These are phyloP conservation scores for Cyanocitta stelleri DNA, from an alignment of 2,113 vertebrate genomes.

Conservation along the genomic window DNA sequence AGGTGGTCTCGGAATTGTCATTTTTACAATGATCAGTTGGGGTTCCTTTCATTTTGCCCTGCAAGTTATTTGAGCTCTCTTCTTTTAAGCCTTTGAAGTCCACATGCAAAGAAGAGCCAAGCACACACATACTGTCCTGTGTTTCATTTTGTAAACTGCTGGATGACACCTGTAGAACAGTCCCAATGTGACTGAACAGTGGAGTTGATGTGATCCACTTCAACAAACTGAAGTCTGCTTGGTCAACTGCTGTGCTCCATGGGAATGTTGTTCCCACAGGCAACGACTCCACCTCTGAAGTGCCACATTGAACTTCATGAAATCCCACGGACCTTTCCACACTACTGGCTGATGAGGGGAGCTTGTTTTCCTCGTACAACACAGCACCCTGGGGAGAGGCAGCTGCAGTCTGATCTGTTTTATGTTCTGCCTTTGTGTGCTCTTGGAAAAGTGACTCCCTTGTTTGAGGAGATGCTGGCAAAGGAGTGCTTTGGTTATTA, in stretches of 20 bases:
- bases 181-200: slow-evolving; percentile 61
- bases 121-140: slow-evolving; percentile 40
- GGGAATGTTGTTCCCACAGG: slow-evolving; percentile 2
- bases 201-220: slow-evolving; percentile 79
- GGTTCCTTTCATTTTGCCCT: slow-evolving; percentile 15
- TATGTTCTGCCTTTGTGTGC: not conserved
- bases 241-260: not conserved
- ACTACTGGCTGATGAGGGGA: not conserved
- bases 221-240: slow-evolving; percentile 61
- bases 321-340: slow-evolving; percentile 51
- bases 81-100: slow-evolving; percentile 34
- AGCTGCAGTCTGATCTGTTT: not conserved
- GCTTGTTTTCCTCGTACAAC: not conserved
- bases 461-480: not conserved
- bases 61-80: slow-evolving; percentile 43
- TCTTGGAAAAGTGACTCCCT: not conserved
- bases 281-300: not conserved
- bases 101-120: slow-evolving; percentile 31
- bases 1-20: slow-evolving; percentile 65
- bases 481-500: not conserved
- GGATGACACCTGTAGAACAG: slow-evolving; percentile 67
- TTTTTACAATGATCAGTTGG: not conserved
- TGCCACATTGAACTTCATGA: not conserved
- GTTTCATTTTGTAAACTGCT: slow-evolving; percentile 58
- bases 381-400: not conserved